A percentile compares a stretch with the other conserved stretches of the same genome.
Conservation (phyloP, 2,888 invertebrate species). For the Parasteatoda lunata region DNA sequence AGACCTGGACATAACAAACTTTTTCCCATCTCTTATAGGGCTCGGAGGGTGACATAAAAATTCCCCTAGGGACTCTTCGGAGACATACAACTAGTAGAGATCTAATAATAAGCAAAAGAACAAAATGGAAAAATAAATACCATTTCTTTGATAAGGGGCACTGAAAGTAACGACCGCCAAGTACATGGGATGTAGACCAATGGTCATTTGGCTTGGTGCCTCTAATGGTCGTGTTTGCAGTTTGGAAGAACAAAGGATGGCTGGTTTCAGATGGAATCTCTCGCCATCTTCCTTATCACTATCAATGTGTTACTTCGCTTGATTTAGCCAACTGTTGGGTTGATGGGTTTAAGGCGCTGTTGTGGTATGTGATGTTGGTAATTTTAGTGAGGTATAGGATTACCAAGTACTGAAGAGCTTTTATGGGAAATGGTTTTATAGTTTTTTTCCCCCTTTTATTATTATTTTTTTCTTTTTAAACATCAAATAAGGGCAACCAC, state of each 20-base stretch:
- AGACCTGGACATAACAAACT: neutral
- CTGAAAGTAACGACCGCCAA: conserved; percentile 34
- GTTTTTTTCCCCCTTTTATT: too few relatives aligned
- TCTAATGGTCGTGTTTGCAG: conserved; percentile 2
- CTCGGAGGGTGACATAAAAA: conserved; percentile 27
- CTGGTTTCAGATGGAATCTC: neutral
- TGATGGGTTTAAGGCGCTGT: neutral
- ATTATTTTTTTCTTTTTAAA: too few relatives aligned
- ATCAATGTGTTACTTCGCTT: neutral
- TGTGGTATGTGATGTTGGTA: neutral
- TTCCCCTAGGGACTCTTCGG: conserved; percentile 21
- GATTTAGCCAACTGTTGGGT: conserved; percentile 26
- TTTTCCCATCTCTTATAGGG: neutral
- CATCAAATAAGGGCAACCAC: too few relatives aligned
- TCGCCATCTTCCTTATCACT: conserved; percentile 1
- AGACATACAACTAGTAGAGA: conserved; percentile 19
- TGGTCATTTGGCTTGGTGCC: conserved; percentile 7
- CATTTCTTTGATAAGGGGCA: conserved; percentile 38
- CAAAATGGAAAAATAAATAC: conserved; percentile 39
- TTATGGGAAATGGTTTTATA: too few relatives aligned
- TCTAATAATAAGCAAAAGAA: conserved; percentile 35
- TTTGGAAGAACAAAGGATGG: neutral
- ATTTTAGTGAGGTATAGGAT: neutral
- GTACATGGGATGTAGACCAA: neutral
- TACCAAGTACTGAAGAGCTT: too few relatives aligned